Conservation (phyloP, 2,888 invertebrate species). For the Poecilus cupreus region DNA sequence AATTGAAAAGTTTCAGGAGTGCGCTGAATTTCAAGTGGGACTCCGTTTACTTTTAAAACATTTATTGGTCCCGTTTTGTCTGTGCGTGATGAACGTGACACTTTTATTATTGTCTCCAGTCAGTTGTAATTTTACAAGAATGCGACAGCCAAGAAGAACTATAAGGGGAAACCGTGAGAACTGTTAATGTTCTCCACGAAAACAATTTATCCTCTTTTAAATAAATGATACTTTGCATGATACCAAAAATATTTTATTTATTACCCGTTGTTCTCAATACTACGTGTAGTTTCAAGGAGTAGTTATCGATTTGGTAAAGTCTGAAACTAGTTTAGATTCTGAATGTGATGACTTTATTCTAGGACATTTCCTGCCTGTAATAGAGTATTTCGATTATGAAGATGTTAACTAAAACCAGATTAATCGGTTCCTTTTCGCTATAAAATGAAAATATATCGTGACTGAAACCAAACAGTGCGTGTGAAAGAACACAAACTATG, state of each 20-base stretch:
- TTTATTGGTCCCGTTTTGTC: slow-evolving; percentile 59
- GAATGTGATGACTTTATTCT: slow-evolving; percentile 9
- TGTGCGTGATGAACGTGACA: slow-evolving; percentile 59
- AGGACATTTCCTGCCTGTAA: neutral
- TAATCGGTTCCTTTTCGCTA: neutral
- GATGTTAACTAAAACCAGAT: slow-evolving; percentile 18
- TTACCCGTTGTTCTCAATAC: slow-evolving; percentile 2
- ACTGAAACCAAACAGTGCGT: slow-evolving; percentile 10
- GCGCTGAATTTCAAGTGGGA: slow-evolving; percentile 55
- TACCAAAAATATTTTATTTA: slow-evolving; percentile 36
- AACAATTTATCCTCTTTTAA: slow-evolving; percentile 6
- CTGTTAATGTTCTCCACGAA: slow-evolving; percentile 18
- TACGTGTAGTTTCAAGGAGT: neutral
- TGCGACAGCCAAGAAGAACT: slow-evolving; percentile 8
- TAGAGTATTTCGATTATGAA: slow-evolving; percentile 18
- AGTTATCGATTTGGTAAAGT: neutral
- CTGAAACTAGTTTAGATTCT: slow-evolving; percentile 7
- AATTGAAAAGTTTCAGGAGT: slow-evolving; percentile 58
- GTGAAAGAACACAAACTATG: neutral
- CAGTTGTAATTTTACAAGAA: slow-evolving; percentile 51
- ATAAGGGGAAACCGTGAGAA: slow-evolving; percentile 4
- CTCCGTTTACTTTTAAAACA: slow-evolving; percentile 59
- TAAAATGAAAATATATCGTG: slow-evolving; percentile 27
- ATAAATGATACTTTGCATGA: slow-evolving; percentile 33
- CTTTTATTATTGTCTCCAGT: slow-evolving; percentile 58